phyloP scores from a whole-genome alignment of 2,797 vertebrate species.

The Acanthurus lineatus region DNA sequence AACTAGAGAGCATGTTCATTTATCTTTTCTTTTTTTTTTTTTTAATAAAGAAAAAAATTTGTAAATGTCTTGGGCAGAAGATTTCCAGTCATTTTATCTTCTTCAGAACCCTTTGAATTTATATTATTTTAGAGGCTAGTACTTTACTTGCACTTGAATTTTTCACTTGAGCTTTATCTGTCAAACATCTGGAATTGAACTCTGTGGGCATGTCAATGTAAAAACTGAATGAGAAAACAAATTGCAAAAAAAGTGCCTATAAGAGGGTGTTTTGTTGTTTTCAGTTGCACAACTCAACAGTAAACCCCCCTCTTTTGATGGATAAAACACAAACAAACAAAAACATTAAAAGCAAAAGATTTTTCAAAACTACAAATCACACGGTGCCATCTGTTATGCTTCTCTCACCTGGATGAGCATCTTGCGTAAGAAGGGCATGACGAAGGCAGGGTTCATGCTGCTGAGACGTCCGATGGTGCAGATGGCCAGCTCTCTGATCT shows the following conservation, averaged over 20 bases:
- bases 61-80: neutral
- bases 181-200: neutral
- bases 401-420: constrained; percentile 96
- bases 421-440: constrained; percentile 99
- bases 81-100: neutral
- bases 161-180: neutral
- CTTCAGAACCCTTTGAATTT: neutral
- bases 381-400: neutral
- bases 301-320: neutral
- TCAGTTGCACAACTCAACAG: neutral
- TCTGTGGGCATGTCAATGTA: neutral
- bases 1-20: neutral
- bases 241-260: too few species aligned
- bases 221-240: neutral
- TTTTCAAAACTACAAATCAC: neutral
- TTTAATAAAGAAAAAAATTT: neutral
- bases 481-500: constrained; percentile 98
- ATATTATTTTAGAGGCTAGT: neutral
- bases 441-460: constrained; percentile 99
- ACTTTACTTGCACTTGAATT: neutral
- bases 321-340: neutral
- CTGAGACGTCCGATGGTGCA: constrained; percentile 98
- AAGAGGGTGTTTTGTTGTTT: neutral
- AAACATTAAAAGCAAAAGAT: neutral
- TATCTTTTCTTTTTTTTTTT: neutral